Base-by-base conservation (phyloP, 1,140 invertebrate species). In the Lucilia cuprina region DNA sequence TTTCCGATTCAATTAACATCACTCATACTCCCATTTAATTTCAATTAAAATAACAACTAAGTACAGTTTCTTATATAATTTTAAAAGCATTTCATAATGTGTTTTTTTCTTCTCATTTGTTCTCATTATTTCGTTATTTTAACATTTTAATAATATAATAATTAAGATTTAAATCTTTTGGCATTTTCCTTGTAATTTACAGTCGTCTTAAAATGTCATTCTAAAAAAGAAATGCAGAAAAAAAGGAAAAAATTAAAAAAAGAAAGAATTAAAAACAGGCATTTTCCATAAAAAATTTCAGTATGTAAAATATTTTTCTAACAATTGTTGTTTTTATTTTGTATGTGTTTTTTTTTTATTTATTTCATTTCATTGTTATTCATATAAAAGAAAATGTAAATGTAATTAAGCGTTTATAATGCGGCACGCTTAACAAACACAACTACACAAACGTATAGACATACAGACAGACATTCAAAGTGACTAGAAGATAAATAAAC, bases 361-460 rank as follows among this genome's bases (percentile, higher is more conserved):
- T 17, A 17, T 60, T 60, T n/a, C 55, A 60, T 60, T 70, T 70
- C 65, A 70, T 70, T 70, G 65, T 70, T 70, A 70, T 70, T 70
- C 65, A 70, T 70, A 70, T 70, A 70, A 25, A 70, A 17, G 65
- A 70, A 70, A 70, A 70, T 70, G 65, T 70, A 70, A 70, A 70
- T 70, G 65, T 70, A 70, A 70, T 70, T 70, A 70, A 70, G 65
- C 65, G 65, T 70, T 70, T 70, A 70, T 70, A 70, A 70, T 70
- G 65, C 21, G 19, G 10, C 65, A 70, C 65, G n/a, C 65, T 70
- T 70, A 70, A 70, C 65, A 70, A 70, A 70, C 19, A 70, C 14
- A 65, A 13, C 2, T 30, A 30, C 25, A 30, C 25, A 30, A 30
- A 30, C 25, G 25, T 12, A 70, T 21, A 70, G 60, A 70, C 60